Evolutionary conservation across 1,140 invertebrate species (phyloP).

Genomic region (Drosophila parabipectinata): DNA sequence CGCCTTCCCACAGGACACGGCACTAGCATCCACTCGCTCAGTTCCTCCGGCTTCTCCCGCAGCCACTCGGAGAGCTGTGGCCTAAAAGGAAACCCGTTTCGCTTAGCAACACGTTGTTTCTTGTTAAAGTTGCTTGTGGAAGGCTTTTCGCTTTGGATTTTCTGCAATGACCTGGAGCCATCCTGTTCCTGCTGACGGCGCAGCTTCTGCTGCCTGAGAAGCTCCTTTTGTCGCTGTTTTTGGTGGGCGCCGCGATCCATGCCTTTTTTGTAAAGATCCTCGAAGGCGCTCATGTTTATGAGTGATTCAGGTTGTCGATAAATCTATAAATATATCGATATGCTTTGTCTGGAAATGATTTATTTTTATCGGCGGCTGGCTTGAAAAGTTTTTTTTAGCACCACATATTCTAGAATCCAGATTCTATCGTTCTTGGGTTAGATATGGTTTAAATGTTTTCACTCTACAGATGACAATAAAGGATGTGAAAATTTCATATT

Average conservation of each 20-base stretch:
- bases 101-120: constrained; percentile 30
- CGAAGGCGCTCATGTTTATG: constrained; percentile 25
- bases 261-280: constrained; percentile 63
- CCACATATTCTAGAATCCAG: too few relatives aligned
- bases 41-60: constrained; percentile 91
- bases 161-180: constrained; percentile 17
- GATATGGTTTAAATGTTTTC: too few relatives aligned
- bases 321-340: neutral
- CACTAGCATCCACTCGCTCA: constrained; percentile 91
- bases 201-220: constrained; percentile 57
- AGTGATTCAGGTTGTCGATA: neutral
- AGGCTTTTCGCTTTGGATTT: neutral
- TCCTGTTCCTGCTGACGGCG: constrained; percentile 81
- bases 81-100: constrained; percentile 1
- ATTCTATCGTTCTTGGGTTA: too few relatives aligned
- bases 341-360: too few relatives aligned
- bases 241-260: constrained; percentile 60
- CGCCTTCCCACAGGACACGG: constrained; percentile 93
- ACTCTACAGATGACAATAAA: too few relatives aligned
- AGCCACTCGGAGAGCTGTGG: constrained; percentile 93
- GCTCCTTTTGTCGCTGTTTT: constrained; percentile 43
- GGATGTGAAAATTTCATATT: too few relatives aligned
- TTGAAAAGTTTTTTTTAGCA: too few relatives aligned
- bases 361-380: too few relatives aligned
- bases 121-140: constrained; percentile 12